Percentiles rank a stretch among this genome's conserved stretches.
Conservation (phyloP, 1,140 invertebrate genomes). For the Rhagoletis pomonella region DNA sequence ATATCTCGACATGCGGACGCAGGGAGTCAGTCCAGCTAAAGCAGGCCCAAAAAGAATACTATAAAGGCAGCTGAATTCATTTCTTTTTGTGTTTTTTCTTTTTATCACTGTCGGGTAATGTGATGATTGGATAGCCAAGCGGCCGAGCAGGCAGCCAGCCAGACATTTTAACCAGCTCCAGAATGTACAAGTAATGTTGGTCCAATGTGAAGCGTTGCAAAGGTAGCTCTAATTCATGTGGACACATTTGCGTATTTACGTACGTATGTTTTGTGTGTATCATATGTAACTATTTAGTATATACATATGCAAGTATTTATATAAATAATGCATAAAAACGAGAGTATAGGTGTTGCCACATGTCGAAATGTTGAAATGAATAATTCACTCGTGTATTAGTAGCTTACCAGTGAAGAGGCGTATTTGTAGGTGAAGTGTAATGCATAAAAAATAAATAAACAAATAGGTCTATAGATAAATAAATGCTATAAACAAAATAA, state of each 20-base stretch:
- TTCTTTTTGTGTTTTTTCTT: background rate
- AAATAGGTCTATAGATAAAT: background rate
- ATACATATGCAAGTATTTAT: background rate
- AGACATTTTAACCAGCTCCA: too few relatives aligned
- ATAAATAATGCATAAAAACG: background rate
- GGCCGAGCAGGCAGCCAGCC: background rate
- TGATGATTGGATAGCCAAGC: slow-evolving; percentile 33
- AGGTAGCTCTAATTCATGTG: background rate
- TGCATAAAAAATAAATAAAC: background rate
- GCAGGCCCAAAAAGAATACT: background rate
- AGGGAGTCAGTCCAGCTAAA: background rate
- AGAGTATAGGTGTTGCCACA: background rate
- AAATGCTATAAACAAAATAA: background rate
- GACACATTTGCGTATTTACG: background rate
- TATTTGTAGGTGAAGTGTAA: background rate
- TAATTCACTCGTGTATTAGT: background rate
- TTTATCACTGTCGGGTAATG: background rate
- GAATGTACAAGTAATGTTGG: background rate
- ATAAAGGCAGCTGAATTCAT: background rate
- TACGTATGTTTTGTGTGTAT: background rate
- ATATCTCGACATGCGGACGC: slow-evolving; percentile 48
- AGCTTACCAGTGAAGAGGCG: background rate
- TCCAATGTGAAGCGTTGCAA: background rate
- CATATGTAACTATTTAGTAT: background rate
- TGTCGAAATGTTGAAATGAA: slow-evolving; percentile 39